These are phyloP conservation scores for Otolemur garnettii DNA, from an alignment of 2,113 vertebrate species.

Conservation along the genomic window DNA sequence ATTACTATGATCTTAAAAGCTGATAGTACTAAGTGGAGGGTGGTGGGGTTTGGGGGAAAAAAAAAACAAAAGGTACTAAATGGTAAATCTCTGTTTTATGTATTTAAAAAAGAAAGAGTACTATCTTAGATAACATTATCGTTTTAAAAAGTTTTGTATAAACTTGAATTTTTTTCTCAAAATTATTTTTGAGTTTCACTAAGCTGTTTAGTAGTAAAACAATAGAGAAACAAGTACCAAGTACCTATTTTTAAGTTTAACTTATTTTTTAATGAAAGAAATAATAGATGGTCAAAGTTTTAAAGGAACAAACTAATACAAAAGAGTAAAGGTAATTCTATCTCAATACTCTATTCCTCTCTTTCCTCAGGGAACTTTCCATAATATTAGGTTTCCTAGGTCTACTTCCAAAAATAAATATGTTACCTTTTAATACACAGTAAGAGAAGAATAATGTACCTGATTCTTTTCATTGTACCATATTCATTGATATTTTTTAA, in stretches of 20 bases:
- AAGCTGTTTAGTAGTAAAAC: conserved; percentile 51
- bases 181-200: conserved; percentile 45
- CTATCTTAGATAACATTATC: not conserved
- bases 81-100: not conserved
- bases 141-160: conserved; percentile 40
- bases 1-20: conserved; percentile 16
- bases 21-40: not conserved
- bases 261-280: conserved; percentile 62
- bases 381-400: not conserved
- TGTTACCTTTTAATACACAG: not conserved
- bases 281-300: not conserved
- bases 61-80: not conserved
- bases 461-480: not conserved
- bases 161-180: conserved; percentile 36
- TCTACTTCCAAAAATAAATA: conserved; percentile 31
- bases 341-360: not conserved
- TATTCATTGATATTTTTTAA: conserved; percentile 33
- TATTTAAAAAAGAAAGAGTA: not conserved
- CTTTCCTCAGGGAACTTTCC: conserved; percentile 30
- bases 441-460: not conserved
- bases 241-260: not conserved
- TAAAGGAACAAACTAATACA: not conserved
- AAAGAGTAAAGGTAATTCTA: conserved; percentile 17
- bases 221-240: conserved; percentile 38
- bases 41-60: not conserved